Conservation (phyloP, 1,140 invertebrate genomes). For the Cydia fagiglandana region DNA sequence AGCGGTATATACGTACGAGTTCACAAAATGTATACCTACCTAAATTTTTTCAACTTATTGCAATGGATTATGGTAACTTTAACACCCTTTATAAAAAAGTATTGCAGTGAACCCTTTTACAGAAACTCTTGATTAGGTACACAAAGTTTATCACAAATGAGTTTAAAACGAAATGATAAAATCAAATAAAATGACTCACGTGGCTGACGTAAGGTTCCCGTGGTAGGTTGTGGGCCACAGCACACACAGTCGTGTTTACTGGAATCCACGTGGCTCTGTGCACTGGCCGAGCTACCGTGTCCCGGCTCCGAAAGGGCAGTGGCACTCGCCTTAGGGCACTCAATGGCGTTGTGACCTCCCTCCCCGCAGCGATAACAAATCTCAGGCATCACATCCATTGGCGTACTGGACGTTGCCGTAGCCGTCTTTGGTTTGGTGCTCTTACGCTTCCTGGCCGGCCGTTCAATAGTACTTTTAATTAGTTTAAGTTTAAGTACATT, state of each 20-base stretch:
- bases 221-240: not conserved
- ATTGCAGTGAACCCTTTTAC: too few relatives aligned
- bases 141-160: not conserved
- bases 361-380: conserved; percentile 20
- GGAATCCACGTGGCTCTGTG: not conserved
- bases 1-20: too few relatives aligned
- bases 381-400: conserved; percentile 5
- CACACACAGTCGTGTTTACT: not conserved
- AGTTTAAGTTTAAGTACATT: conserved; percentile 11
- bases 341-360: conserved; percentile 27
- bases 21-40: too few relatives aligned
- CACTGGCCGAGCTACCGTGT: not conserved
- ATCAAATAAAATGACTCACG: not conserved
- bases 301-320: not conserved
- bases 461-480: conserved; percentile 3
- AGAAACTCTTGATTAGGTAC: too few relatives aligned
- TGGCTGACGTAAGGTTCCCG: not conserved
- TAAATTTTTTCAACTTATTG: too few relatives aligned
- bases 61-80: too few relatives aligned
- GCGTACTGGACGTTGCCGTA: not conserved
- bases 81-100: too few relatives aligned
- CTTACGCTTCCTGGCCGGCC: not conserved
- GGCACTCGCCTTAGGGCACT: conserved; percentile 3
- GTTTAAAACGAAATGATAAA: not conserved
- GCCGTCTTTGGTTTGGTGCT: not conserved